Evolutionary conservation across 2,888 invertebrate genomes (phyloP).

Genomic region (Panorpa germanica): DNA sequence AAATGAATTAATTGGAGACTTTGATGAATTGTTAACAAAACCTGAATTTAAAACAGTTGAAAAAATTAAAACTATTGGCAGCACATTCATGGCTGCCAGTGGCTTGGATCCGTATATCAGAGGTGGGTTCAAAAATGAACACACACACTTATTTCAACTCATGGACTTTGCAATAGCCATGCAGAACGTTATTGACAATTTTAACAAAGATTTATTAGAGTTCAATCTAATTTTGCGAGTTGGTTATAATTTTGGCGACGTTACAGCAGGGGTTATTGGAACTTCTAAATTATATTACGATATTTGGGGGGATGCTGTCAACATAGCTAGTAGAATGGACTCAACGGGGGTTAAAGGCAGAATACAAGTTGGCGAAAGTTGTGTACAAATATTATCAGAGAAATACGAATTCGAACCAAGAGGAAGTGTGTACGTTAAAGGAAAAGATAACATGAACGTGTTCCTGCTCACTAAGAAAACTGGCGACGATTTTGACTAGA

Average conservation of each 20-base stretch:
- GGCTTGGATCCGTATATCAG: constrained; percentile 73
- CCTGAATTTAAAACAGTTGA: constrained; percentile 75
- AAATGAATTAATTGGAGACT: constrained; percentile 91
- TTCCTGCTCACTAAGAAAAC: constrained; percentile 48
- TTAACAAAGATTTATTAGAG: constrained; percentile 76
- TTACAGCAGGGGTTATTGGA: constrained; percentile 92
- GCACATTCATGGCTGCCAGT: constrained; percentile 95
- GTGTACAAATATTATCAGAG: constrained; percentile 45
- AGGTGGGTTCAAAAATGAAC: constrained; percentile 41
- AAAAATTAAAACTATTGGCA: constrained; percentile 95
- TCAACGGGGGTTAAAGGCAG: constrained; percentile 78
- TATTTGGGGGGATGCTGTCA: constrained; percentile 98
- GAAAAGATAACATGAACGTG: constrained; percentile 90
- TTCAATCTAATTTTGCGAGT: constrained; percentile 75
- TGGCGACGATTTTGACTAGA: too few species aligned
- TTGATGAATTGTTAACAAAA: constrained; percentile 76
- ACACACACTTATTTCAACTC: constrained; percentile 67
- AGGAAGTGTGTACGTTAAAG: constrained; percentile 89
- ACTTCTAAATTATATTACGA: constrained; percentile 92
- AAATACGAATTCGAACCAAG: constrained; percentile 79
- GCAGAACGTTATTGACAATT: constrained; percentile 71
- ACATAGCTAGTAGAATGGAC: constrained; percentile 94
- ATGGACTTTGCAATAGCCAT: constrained; percentile 89
- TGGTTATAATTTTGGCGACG: constrained; percentile 87
- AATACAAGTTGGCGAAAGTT: constrained; percentile 67